A percentile compares a stretch with the other conserved stretches of the same genome.
Conservation (phyloP, 2,888 invertebrate genomes). For the Choreutis nemorana region DNA sequence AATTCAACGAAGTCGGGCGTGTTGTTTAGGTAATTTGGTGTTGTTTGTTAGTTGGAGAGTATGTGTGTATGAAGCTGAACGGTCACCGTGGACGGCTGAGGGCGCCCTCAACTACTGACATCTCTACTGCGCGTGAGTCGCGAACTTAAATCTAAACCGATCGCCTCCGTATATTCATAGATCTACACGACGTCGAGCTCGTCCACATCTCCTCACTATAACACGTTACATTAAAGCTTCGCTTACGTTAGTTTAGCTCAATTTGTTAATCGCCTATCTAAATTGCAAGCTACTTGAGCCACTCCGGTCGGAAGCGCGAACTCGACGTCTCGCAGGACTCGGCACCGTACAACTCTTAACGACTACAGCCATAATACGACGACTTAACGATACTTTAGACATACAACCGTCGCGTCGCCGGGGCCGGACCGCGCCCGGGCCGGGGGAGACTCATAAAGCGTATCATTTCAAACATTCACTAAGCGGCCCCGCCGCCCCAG, state of each 20-base stretch:
- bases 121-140: not conserved
- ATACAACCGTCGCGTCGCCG: conserved; percentile 36
- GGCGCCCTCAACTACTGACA: conserved; percentile 26
- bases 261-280: conserved; percentile 65
- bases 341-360: conserved; percentile 41
- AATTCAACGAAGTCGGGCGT: conserved; percentile 37
- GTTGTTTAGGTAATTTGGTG: too few species aligned
- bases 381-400: conserved; percentile 38
- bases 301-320: conserved; percentile 29
- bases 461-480: conserved; percentile 34
- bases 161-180: conserved; percentile 15
- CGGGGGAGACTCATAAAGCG: conserved; percentile 54
- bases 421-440: conserved; percentile 22
- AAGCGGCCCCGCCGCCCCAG: not conserved
- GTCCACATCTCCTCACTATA: conserved; percentile 29
- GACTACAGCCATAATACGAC: conserved; percentile 36
- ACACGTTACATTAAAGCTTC: conserved; percentile 54
- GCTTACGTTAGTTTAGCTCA: conserved; percentile 47
- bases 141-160: conserved; percentile 3
- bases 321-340: conserved; percentile 40
- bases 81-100: conserved; percentile 52
- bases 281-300: conserved; percentile 50
- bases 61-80: conserved; percentile 37
- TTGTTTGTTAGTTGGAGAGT: conserved; percentile 56
- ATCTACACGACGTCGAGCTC: conserved; percentile 31